Evolutionary conservation across 2,113 vertebrate species (phyloP).

Genomic region (Hylia prasina): DNA sequence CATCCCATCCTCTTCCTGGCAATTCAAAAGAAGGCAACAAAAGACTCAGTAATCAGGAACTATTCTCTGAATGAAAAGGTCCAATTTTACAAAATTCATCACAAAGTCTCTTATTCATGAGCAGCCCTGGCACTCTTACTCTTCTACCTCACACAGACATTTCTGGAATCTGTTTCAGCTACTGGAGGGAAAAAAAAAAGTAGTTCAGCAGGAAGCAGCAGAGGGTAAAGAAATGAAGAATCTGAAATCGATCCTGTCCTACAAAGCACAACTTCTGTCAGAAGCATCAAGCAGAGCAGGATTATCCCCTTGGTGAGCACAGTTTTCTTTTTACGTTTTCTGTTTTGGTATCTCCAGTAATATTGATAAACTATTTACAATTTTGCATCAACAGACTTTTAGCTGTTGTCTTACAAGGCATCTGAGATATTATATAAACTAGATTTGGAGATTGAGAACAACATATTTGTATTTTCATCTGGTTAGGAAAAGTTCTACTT

Average conservation of each 20-base stretch:
- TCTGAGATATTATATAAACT: background rate
- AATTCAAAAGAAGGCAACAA: conserved; percentile 10
- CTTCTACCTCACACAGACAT: background rate
- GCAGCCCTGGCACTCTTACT: background rate
- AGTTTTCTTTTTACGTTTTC: background rate
- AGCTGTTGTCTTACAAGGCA: background rate
- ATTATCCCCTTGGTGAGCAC: background rate
- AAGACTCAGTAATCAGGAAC: conserved; percentile 6
- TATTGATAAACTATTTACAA: background rate
- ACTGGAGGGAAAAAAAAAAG: background rate
- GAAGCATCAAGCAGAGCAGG: background rate
- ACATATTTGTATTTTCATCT: background rate
- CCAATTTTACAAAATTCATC: conserved; percentile 31
- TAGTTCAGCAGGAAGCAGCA: background rate
- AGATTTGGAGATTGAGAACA: background rate
- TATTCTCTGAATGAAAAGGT: conserved; percentile 1
- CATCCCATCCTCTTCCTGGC: background rate
- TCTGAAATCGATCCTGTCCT: background rate
- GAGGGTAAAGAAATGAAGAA: background rate
- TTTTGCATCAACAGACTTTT: background rate
- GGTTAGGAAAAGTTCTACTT: background rate
- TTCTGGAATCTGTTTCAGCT: conserved; percentile 32
- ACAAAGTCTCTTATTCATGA: conserved; percentile 38
- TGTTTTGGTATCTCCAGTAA: background rate
- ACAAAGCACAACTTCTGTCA: background rate